Conservation (phyloP, 1,140 invertebrate genomes). For the Drosophila melanica region DNA sequence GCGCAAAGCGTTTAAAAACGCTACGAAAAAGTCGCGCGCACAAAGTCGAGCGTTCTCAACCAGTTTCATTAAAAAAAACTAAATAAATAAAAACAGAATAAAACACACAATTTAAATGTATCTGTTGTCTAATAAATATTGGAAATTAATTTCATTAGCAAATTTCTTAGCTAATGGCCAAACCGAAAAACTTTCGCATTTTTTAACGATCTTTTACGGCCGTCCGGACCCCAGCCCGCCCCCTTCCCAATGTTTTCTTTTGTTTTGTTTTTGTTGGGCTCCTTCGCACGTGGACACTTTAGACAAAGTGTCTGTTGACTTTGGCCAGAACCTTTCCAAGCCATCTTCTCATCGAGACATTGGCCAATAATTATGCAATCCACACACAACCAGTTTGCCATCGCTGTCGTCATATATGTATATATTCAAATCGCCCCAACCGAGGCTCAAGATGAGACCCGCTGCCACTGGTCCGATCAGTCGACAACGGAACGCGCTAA, state of each 20-base stretch:
- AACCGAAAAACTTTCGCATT: constrained; percentile 30
- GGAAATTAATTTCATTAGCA: constrained; percentile 51
- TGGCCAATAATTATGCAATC: constrained; percentile 72
- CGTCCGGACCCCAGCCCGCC: too few species aligned
- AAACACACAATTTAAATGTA: constrained; percentile 6
- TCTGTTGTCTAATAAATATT: constrained; percentile 36
- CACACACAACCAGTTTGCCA: constrained; percentile 67
- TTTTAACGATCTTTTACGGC: constrained; percentile 13
- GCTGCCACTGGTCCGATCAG: constrained; percentile 48
- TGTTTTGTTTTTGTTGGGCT: too few species aligned
- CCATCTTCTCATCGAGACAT: constrained; percentile 14
- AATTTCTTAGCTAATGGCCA: constrained; percentile 31
- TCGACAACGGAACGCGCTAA: constrained; percentile 68
- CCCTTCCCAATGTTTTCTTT: too few species aligned
- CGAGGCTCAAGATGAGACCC: constrained; percentile 72
- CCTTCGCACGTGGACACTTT: constrained; percentile 30
- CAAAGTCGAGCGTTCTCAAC: not conserved
- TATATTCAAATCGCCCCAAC: constrained; percentile 69
- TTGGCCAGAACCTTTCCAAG: constrained; percentile 49
- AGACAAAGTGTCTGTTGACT: constrained; percentile 35
- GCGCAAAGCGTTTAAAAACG: constrained; percentile 51
- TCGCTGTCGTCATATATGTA: constrained; percentile 42
- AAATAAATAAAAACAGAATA: not conserved
- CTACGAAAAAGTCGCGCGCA: constrained; percentile 44
- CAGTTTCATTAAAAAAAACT: constrained; percentile 2